A percentile compares a stretch with the other conserved stretches of the same genome.
phyloP scores from a whole-genome alignment of 2,113 vertebrate species.

The Notothenia rossii region DNA sequence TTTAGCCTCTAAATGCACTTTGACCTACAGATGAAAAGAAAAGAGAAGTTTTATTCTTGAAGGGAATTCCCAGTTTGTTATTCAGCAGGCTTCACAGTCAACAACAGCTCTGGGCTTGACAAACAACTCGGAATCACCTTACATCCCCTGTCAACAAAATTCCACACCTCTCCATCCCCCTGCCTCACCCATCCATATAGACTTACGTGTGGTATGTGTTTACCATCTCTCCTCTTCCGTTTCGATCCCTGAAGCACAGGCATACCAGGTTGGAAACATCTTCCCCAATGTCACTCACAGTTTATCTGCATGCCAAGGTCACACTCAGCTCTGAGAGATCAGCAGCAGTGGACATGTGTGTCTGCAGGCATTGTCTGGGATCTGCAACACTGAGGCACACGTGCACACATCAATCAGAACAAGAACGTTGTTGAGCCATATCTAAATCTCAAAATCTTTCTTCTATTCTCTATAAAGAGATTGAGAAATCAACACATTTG shows the following conservation, averaged over 20 bases:
- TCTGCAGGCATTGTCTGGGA: neutral
- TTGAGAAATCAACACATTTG: neutral
- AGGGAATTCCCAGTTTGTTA: neutral
- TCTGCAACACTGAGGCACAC: slow-evolving; percentile 2
- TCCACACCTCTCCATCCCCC: slow-evolving; percentile 2
- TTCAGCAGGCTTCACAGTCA: slow-evolving; percentile 22
- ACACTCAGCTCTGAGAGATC: slow-evolving; percentile 38
- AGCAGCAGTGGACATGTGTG: slow-evolving; percentile 16
- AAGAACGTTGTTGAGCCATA: neutral
- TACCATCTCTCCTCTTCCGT: slow-evolving; percentile 6
- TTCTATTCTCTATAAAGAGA: neutral
- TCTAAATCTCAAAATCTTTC: neutral
- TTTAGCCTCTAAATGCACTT: neutral
- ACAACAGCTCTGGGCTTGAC: slow-evolving; percentile 22
- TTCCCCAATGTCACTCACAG: slow-evolving; percentile 42
- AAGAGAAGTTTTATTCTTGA: neutral
- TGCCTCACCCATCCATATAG: slow-evolving; percentile 3
- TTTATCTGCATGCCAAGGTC: slow-evolving; percentile 57
- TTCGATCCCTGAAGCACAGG: slow-evolving; percentile 12
- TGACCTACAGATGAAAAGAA: neutral
- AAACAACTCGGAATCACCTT: slow-evolving; percentile 40
- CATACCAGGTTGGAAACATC: slow-evolving; percentile 25
- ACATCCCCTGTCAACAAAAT: slow-evolving; percentile 15
- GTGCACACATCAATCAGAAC: slow-evolving; percentile 9
- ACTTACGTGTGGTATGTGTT: slow-evolving; percentile 34